A percentile compares a stretch with the other conserved stretches of the same genome.
Evolutionary conservation across 2,797 vertebrate species (phyloP).

Genomic region (Galaxias olidus): DNA sequence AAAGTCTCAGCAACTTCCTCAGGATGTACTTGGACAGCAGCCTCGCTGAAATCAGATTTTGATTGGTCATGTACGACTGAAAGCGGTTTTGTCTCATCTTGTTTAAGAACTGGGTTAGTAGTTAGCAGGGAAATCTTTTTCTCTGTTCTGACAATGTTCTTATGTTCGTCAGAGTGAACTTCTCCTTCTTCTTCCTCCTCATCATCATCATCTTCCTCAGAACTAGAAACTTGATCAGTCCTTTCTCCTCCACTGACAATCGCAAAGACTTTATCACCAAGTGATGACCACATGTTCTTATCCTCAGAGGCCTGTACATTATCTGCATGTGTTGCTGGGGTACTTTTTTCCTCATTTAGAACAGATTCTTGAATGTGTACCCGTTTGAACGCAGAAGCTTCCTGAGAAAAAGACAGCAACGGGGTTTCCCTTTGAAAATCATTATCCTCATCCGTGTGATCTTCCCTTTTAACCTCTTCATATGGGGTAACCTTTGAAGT

Average conservation of each 20-base stretch:
- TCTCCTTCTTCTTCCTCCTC: slow-evolving; percentile 47
- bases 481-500: slow-evolving; percentile 79
- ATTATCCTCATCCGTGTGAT: slow-evolving; percentile 37
- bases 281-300: slow-evolving; percentile 55
- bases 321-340: slow-evolving; percentile 12
- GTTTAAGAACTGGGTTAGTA: slow-evolving; percentile 22
- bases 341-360: slow-evolving; percentile 23
- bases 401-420: slow-evolving; percentile 70
- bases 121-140: slow-evolving; percentile 1
- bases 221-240: slow-evolving; percentile 29
- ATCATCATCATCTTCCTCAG: slow-evolving; percentile 57
- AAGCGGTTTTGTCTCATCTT: slow-evolving; percentile 31
- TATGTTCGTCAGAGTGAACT: slow-evolving; percentile 13
- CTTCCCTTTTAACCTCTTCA: slow-evolving; percentile 68
- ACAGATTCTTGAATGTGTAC: slow-evolving; percentile 26
- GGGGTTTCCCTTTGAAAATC: slow-evolving; percentile 41
- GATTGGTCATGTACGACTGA: slow-evolving; percentile 1
- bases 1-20: slow-evolving; percentile 23
- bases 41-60: slow-evolving; percentile 17
- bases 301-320: slow-evolving; percentile 45
- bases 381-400: slow-evolving; percentile 23
- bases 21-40: slow-evolving; percentile 9
- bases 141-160: slow-evolving; percentile 16
- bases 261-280: slow-evolving; percentile 73
- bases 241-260: slow-evolving; percentile 68